Base-by-base conservation (phyloP, 2,113 vertebrate genomes). In the Leuciscus idus region DNA sequence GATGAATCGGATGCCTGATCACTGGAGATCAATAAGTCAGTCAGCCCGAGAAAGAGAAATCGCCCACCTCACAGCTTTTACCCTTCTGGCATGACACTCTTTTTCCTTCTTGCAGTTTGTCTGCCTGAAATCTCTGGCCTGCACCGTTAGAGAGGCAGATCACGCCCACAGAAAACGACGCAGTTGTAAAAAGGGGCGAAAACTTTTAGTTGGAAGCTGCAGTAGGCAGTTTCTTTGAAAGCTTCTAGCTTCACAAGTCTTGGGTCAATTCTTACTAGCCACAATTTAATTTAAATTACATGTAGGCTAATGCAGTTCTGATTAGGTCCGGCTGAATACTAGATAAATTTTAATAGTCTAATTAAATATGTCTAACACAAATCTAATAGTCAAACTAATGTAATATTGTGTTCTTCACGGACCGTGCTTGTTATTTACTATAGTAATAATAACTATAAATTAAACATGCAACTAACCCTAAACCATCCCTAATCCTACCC, bases 111-210 rank as follows among this genome's bases (percentile, higher is more conserved):
- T 30, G 39, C 28, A 9, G 68, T 28, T 2, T 6, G 19, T 72
- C 28, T n/a, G 39, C 48, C 23, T 21, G 21, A 57, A 48, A 33
- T 11, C 68, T 0, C 68, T 17, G 68, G 81, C 68, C 66, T 1
- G 81, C 33, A 57, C 81, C 81, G 81, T 83, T 83, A 83, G 10
- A 11, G 26, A 43, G 30, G 55, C 78, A 52, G 61, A 83, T 73
- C 81, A 83, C 81, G 81, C 79, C 70, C 66, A 76, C 26, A 8
- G 15, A 48, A 70, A 64, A 84, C 46, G 61, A 50, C 11, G 48
- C n/a, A 73, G 59, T 28, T 72, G 73, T 33, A 85, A 13, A 19
- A 79, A 83, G 76, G 19, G 12, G 21, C 81, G 33, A 72, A 76
- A 15, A 84, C 83, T 73, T 43, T 43, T 73, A 50, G 48, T 11